Evolutionary conservation across 2,113 vertebrate genomes (phyloP), one percentile per base, ranked within the genome.

Genomic region (Gnathonemus echidnorhynchus): DNA sequence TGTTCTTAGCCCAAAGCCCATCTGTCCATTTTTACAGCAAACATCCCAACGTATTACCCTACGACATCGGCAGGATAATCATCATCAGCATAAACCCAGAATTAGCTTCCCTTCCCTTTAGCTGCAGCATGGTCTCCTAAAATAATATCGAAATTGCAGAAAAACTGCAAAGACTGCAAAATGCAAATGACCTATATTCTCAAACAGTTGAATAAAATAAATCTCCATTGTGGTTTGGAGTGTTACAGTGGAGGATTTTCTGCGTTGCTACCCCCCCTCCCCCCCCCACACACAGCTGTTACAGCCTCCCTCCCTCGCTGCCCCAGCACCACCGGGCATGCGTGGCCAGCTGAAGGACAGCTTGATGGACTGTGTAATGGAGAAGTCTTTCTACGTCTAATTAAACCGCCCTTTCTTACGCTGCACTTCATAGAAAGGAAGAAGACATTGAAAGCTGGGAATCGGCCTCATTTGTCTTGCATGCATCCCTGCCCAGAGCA

Each of bases 351-450:
- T 88, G 88, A 48, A 74, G 24, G 88, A 66, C 87, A 88, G 46
- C 62, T 31, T 74, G 58, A 70, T 74, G 27, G 58, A 70, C 88
- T 88, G 88, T 48, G 88, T 88, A 88, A 88, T 88, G 88, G 58
- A 74, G 42, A 88, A 74, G 58, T 74, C 42, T n/a, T 39, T 88
- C 87, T 88, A 53, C 19, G 35, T 88, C 87, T 88, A 58, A 88
- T 88, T 88, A 88, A 88, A 62, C 56, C 87, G 13, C 52, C 53
- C 53, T 88, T 42, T 62, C 56, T 39, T 62, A 74, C n/a, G 13
- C 58, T 88, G 62, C 88, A 46, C 88, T 74, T 88, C 88, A 74
- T 49, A 88, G 88, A 74, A 88, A 74, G 39, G 42, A 88, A 88
- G 88, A 74, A 48, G 42, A 74, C 13, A 31, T 49, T 74, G 62